Conservation (phyloP, 2,797 vertebrate genomes). For the Notolepis coatsorum region DNA sequence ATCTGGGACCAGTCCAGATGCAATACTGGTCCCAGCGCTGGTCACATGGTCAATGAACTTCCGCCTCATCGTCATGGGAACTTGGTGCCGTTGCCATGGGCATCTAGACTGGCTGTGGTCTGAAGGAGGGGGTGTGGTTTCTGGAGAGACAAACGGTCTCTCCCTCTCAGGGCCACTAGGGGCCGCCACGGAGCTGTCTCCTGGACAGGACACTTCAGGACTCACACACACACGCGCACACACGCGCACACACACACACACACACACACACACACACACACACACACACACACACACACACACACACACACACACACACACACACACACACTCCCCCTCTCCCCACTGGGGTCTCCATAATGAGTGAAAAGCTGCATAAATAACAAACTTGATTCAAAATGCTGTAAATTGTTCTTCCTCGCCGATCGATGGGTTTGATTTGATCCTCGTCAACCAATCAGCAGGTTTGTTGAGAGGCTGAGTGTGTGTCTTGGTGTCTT, state of each 20-base stretch:
- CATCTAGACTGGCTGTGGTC: slow-evolving; percentile 36
- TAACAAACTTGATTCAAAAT: slow-evolving; percentile 54
- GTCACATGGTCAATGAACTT: slow-evolving; percentile 34
- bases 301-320: neutral
- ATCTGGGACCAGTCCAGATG: neutral
- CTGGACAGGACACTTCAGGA: slow-evolving; percentile 66
- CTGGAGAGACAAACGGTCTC: slow-evolving; percentile 28
- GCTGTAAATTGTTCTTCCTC: slow-evolving; percentile 72
- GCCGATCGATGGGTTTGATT: slow-evolving; percentile 36
- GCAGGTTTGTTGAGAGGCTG: too few species aligned
- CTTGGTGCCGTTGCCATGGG: neutral
- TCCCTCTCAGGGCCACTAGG: slow-evolving; percentile 78
- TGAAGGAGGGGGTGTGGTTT: slow-evolving; percentile 37
- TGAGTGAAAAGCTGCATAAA: slow-evolving; percentile 34
- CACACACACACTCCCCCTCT: neutral
- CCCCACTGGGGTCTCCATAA: slow-evolving; percentile 23
- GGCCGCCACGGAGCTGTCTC: slow-evolving; percentile 66
- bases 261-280: slow-evolving; percentile 5
- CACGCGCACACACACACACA: slow-evolving; percentile 15
- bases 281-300: slow-evolving; percentile 10
- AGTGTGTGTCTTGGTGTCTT: too few species aligned
- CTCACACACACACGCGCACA: slow-evolving; percentile 24
- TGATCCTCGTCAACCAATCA: slow-evolving; percentile 33
- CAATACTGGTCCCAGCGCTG: slow-evolving; percentile 36
- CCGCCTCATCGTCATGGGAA: slow-evolving; percentile 21